Evolutionary conservation across 2,797 vertebrate genomes (phyloP).

Genomic region (Microctenopoma stevenorrisi): DNA sequence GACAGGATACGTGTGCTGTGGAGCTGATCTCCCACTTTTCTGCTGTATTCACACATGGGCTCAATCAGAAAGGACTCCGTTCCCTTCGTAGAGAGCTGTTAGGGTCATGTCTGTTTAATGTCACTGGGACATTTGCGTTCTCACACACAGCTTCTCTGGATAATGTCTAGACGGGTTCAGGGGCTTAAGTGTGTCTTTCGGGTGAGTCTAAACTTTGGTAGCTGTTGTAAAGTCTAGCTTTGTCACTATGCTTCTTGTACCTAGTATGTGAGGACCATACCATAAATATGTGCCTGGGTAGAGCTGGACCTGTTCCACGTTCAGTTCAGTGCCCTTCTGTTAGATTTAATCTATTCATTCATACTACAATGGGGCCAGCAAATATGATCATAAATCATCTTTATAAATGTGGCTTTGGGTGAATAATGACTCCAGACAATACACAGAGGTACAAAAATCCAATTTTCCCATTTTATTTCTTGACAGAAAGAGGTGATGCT

Average conservation of each 20-base stretch:
- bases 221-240: background rate
- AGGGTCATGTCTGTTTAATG: no score
- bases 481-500: conserved; percentile 36
- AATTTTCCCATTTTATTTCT: conserved; percentile 22
- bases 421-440: conserved; percentile 9
- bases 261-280: background rate
- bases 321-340: background rate
- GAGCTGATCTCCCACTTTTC: no score
- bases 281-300: background rate
- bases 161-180: no score
- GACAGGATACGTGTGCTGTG: no score
- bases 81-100: no score
- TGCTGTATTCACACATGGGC: no score
- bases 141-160: no score
- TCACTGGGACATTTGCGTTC: no score
- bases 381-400: conserved; percentile 25
- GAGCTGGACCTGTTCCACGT: background rate
- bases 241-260: background rate
- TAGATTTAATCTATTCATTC: conserved; percentile 1
- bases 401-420: conserved; percentile 9
- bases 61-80: no score
- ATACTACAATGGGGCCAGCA: background rate
- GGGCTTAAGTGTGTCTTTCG: background rate
- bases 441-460: conserved; percentile 5
- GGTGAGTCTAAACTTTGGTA: background rate